These are phyloP conservation scores for Malurus cyaneus DNA, from an alignment of 2,113 vertebrate genomes.

Conservation along the genomic window DNA sequence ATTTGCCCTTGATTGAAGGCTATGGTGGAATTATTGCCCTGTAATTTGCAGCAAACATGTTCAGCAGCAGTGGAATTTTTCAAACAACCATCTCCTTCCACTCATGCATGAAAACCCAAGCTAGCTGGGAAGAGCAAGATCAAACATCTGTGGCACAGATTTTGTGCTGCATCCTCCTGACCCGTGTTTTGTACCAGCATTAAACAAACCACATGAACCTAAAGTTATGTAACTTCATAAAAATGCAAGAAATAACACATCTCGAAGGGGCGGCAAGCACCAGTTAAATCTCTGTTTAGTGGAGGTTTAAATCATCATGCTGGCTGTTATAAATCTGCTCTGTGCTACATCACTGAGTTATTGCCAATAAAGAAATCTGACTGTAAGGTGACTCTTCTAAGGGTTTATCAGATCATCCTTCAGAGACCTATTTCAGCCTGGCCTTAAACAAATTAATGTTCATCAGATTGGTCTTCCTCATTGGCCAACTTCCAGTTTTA, in stretches of 20 bases:
- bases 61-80: neutral
- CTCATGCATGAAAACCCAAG: neutral
- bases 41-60: neutral
- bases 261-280: neutral
- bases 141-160: neutral
- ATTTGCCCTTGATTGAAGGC: neutral
- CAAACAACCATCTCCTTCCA: neutral
- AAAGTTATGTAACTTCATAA: conserved; percentile 7
- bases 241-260: conserved; percentile 13
- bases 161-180: neutral
- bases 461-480: neutral
- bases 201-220: neutral
- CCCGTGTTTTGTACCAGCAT: neutral
- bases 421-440: neutral
- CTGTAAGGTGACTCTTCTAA: conserved; percentile 15
- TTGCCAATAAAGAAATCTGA: neutral
- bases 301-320: neutral
- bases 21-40: neutral
- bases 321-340: neutral
- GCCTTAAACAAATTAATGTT: conserved; percentile 4
- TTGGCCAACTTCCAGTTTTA: neutral
- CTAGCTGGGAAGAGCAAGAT: neutral
- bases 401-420: neutral
- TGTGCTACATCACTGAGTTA: neutral
- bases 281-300: neutral